Evolutionary conservation across 2,888 invertebrate genomes (phyloP).

Genomic region (Ligdia adustata): DNA sequence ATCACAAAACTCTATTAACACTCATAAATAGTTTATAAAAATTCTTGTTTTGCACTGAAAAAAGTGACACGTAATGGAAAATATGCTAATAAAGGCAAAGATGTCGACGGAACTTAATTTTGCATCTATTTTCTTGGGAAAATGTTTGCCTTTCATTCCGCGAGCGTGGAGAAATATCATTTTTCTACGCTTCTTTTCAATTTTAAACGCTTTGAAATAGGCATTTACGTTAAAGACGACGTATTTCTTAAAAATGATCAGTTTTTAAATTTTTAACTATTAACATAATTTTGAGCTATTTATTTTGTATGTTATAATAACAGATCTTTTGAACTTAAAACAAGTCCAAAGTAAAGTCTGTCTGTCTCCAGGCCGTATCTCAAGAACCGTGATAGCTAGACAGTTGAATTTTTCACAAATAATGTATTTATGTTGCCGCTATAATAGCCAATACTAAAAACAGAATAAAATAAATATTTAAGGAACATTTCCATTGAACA

Average conservation of each 20-base stretch:
- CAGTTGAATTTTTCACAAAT: too few relatives aligned
- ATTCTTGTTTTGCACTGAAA: conserved; percentile 10
- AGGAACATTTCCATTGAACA: too few relatives aligned
- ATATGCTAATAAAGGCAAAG: conserved; percentile 18
- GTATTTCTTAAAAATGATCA: too few relatives aligned
- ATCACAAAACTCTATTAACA: neutral
- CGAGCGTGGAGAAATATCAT: conserved; percentile 5
- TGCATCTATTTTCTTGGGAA: conserved; percentile 13
- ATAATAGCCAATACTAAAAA: too few relatives aligned
- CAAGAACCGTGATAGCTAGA: too few relatives aligned
- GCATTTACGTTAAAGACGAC: neutral
- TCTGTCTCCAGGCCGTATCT: too few relatives aligned
- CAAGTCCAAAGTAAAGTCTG: too few relatives aligned
- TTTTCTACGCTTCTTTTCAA: conserved; percentile 7
- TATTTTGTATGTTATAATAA: too few relatives aligned
- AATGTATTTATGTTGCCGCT: too few relatives aligned
- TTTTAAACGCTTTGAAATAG: neutral
- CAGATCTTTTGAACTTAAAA: too few relatives aligned
- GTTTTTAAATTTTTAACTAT: neutral
- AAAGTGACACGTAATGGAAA: conserved; percentile 17
- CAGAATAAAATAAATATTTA: too few relatives aligned
- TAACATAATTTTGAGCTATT: neutral
- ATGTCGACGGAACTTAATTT: conserved; percentile 14
- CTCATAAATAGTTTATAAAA: conserved; percentile 3
- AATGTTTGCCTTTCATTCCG: conserved; percentile 20